Evolutionary conservation across 1,140 invertebrate species (phyloP).

Genomic region (Orchestia grillus): DNA sequence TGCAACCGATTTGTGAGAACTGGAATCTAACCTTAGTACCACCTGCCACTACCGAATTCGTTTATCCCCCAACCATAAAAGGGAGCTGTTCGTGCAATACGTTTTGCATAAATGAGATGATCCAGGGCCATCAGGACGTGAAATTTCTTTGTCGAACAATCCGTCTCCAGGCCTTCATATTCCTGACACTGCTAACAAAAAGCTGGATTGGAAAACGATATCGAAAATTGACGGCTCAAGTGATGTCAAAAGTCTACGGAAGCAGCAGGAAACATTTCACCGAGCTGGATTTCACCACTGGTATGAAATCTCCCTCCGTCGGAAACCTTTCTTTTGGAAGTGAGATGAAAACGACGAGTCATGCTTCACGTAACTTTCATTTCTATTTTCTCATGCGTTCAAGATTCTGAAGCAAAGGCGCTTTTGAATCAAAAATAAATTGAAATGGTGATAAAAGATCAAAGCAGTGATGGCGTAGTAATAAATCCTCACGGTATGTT

Average conservation of each 20-base stretch:
- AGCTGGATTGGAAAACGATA: constrained; percentile 22
- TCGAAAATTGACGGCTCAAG: constrained; percentile 20
- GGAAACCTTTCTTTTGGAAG: constrained; percentile 5
- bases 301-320: background rate
- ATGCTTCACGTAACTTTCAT: background rate
- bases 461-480: background rate
- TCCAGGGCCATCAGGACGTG: background rate
- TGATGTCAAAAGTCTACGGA: constrained; percentile 23
- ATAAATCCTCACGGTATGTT: background rate
- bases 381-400: background rate
- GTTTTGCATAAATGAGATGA: background rate
- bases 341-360: background rate
- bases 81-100: background rate
- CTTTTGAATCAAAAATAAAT: background rate
- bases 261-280: constrained; percentile 1
- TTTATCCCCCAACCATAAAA: background rate
- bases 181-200: background rate
- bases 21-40: background rate
- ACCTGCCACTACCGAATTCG: background rate
- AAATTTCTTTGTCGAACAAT: background rate
- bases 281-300: background rate
- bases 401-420: background rate
- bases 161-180: background rate
- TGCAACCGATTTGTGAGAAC: background rate
- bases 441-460: background rate